Evolutionary conservation across 2,888 invertebrate species (phyloP), one percentile per base, ranked within the genome.

Genomic region (Sarcophaga rosellei): DNA sequence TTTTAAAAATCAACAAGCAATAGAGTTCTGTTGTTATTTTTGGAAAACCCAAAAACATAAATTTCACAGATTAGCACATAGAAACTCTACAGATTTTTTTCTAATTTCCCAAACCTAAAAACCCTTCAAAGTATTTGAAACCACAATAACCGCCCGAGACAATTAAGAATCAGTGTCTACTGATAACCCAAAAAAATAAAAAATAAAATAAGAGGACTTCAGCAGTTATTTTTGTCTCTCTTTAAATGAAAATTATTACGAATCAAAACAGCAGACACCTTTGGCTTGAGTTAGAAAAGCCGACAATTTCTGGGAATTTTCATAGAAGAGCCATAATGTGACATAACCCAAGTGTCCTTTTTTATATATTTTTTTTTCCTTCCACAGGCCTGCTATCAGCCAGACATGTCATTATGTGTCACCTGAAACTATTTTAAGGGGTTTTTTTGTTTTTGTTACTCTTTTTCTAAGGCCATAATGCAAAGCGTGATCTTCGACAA

Each of bases 21-120:
- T 53, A 17, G 15, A 15, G 15, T 53, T n/a, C n/a, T 53, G 53
- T 53, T 53, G 53, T 53, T 53, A 5, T 53, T 53, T 12, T 53
- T 79, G n/a, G 70, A 47, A 82, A 84, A 59, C 89, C 89, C 87
- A 88, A 88, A 89, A 91, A 89, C 91, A 90, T 91, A 90, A 90
- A 91, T 91, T 91, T 90, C 80, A 86, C 87, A 88, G 91, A 91
- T 91, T 91, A 91, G 84, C 88, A 88, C 78, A 80, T 78, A 65
- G 45, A 76, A 57, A 77, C 20, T 78, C 53, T 8, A 69, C 47
- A 75, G 59, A 10, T 35, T 25, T 35, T 25, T 35, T 23, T 35
- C 15, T 10, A 65, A 53, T 53, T 53, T 53, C 17, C 17, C 12
- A 77, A 77, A 69, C 11, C 68, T 44, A 61, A 80, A 74, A 80